Evolutionary conservation across 2,888 invertebrate species (phyloP).

Genomic region (Saturnia pavonia): DNA sequence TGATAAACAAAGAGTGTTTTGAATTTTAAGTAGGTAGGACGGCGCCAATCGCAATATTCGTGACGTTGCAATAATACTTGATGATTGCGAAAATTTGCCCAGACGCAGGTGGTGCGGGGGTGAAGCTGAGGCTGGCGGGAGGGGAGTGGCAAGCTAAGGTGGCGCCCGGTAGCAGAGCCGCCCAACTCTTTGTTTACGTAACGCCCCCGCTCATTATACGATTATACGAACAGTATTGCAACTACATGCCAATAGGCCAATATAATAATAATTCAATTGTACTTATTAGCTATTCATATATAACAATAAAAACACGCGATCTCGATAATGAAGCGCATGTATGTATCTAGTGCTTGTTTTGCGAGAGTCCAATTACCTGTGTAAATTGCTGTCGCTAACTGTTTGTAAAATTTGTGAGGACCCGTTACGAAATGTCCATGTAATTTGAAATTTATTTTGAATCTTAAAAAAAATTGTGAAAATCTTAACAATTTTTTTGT

Average conservation of each 20-base stretch:
- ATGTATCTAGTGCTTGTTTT: constrained; percentile 11
- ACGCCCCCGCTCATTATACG: constrained; percentile 74
- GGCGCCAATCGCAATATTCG: constrained; percentile 7
- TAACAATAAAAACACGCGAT: constrained; percentile 8
- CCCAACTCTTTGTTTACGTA: constrained; percentile 79
- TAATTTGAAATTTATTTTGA: constrained; percentile 3
- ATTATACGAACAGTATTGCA: constrained; percentile 41
- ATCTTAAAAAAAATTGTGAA: neutral
- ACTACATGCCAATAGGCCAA: constrained; percentile 18
- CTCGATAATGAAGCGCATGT: constrained; percentile 7
- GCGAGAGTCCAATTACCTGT: neutral
- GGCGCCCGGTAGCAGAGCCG: constrained; percentile 71
- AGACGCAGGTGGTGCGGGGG: constrained; percentile 58
- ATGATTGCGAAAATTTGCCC: constrained; percentile 68
- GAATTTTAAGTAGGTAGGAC: constrained; percentile 5
- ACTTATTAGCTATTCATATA: constrained; percentile 16
- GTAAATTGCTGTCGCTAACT: neutral
- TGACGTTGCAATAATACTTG: constrained; percentile 45
- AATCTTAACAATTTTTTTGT: neutral
- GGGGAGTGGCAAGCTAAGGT: constrained; percentile 51
- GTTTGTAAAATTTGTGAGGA: constrained; percentile 8
- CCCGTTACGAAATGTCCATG: neutral
- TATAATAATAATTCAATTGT: constrained; percentile 18
- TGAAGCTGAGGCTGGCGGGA: constrained; percentile 38
- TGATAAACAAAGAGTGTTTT: neutral